Base-by-base conservation (phyloP, 92 coral and sea anemone genomes). In the Palythoa caribaeorum region DNA sequence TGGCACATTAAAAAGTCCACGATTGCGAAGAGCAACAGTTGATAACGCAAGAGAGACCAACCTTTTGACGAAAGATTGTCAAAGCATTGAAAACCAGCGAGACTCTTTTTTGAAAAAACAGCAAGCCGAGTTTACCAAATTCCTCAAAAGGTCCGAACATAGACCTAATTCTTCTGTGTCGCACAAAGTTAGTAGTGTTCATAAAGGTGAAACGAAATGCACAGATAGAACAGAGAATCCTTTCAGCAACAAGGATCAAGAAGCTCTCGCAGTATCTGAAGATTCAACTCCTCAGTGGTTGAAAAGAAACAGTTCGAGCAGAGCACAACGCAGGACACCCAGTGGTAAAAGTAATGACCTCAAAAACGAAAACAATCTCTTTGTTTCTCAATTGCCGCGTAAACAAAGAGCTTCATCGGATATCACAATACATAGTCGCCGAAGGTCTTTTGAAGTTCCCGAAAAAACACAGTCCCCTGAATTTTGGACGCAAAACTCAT, bases 31-130 rank as follows among this genome's bases (percentile, higher is more conserved):
- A 73, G 78, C 55, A 73, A 73, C 48, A 38, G 16, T 38, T 47
- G 50, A 38, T 73, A 73, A 73, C 78, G 50, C 78, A 73, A 38
- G 50, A 73, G 78, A 39, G 55, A 19, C 52, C n/a, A 73, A 73
- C 15, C 13, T 38, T 73, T 73, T 73, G 10, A 38, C 51, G 9
- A 73, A 73, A 39, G 78, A 73, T 73, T 73, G 78, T 73, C n/a
- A 73, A 14, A 73, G 78, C 15, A 73, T 73, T 39, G 78, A 73
- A 40, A 19, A 40, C 78, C 78, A 73, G 37, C 78, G 78, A 19
- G 50, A 19, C 48, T 12, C 54, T 39, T 73, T 73, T 73, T 52
- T 73, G 51, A 73, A 73, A 39, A 52, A 39, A 39, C 52, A 73
- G 50, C 54, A 73, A n/a, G 55, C 78, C 48, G 21, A 47, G 50